Conservation (phyloP, 2,888 invertebrate species). For the Trachelus stipa region DNA sequence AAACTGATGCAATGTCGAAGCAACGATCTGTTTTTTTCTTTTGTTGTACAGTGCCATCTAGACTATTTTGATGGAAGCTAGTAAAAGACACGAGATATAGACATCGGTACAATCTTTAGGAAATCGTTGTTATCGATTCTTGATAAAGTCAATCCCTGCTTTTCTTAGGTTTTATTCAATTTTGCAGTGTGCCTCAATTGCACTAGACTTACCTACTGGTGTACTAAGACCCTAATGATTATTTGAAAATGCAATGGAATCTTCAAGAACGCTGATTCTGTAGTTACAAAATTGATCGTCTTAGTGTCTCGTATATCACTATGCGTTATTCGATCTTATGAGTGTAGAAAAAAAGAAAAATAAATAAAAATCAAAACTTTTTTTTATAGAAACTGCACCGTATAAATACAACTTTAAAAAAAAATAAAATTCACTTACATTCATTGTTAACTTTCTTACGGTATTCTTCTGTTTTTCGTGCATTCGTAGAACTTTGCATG, state of each 20-base stretch:
- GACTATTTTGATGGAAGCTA: not conserved
- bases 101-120: not conserved
- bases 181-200: too few relatives aligned
- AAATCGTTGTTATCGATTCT: not conserved
- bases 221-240: too few relatives aligned
- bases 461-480: not conserved
- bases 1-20: not conserved
- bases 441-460: not conserved
- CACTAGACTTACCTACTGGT: too few relatives aligned
- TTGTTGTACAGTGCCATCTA: not conserved
- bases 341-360: not conserved
- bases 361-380: not conserved
- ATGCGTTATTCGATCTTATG: not conserved
- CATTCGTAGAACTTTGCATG: not conserved
- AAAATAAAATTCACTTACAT: not conserved
- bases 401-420: not conserved
- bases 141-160: not conserved
- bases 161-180: too few relatives aligned
- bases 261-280: not conserved
- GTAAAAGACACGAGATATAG: not conserved
- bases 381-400: not conserved
- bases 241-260: not conserved
- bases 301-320: not conserved
- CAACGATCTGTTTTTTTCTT: not conserved
- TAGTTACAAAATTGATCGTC: not conserved